Percentiles rank a stretch among this genome's conserved stretches.
These are phyloP conservation scores for Dermatophagoides farinae DNA, from an alignment of 1,140 invertebrate genomes.

Conservation along the genomic window DNA sequence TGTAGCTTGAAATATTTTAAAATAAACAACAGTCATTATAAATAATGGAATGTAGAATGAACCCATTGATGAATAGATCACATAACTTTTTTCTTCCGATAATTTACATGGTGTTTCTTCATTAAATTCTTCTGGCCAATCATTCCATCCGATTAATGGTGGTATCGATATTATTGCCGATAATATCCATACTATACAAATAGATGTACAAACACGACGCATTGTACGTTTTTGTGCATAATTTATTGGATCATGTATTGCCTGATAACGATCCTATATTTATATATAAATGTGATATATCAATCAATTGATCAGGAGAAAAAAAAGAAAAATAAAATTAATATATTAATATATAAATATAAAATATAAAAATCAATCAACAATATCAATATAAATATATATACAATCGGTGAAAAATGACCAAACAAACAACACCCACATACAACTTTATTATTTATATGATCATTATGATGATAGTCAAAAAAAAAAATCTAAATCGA, in stretches of 20 bases:
- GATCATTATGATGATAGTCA: too few relatives aligned
- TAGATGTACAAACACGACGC: conserved; percentile 70
- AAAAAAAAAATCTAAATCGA: too few relatives aligned
- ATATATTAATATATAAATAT: not conserved
- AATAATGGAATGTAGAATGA: conserved; percentile 91
- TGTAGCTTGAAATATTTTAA: conserved; percentile 57
- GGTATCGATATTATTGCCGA: conserved; percentile 83
- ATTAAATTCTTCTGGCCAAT: conserved; percentile 68
- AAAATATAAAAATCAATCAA: too few relatives aligned
- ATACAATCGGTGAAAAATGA: too few relatives aligned
- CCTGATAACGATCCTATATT: conserved; percentile 50
- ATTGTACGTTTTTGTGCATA: conserved; percentile 86
- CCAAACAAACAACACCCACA: too few relatives aligned
- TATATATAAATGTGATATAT: too few relatives aligned
- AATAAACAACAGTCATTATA: conserved; percentile 90
- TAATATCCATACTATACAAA: conserved; percentile 73
- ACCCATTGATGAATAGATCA: conserved; percentile 65
- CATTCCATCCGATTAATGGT: conserved; percentile 87
- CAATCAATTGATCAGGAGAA: too few relatives aligned
- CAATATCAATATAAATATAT: too few relatives aligned
- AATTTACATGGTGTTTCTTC: conserved; percentile 39
- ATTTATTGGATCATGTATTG: conserved; percentile 91
- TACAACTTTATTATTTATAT: too few relatives aligned
- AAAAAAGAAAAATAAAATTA: not conserved
- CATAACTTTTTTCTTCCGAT: conserved; percentile 61